Evolutionary conservation across 2,797 vertebrate genomes (phyloP).

Genomic region (Balearica regulorum): DNA sequence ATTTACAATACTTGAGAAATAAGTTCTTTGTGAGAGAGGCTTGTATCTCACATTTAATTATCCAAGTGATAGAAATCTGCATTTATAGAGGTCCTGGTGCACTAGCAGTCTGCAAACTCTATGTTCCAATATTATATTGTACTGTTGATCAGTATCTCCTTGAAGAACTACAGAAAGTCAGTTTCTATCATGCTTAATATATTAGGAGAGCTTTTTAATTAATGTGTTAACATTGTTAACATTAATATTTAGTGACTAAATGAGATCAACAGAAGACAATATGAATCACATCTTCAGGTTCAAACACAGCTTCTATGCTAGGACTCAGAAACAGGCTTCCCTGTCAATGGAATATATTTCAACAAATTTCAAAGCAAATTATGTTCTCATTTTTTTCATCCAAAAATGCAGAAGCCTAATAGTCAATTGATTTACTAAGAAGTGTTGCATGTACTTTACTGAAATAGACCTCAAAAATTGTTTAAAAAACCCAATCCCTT

Average conservation of each 20-base stretch:
- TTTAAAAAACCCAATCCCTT: not conserved
- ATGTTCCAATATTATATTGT: not conserved
- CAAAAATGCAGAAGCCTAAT: not conserved
- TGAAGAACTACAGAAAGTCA: not conserved
- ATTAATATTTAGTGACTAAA: not conserved
- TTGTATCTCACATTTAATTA: not conserved
- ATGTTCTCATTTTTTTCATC: not conserved
- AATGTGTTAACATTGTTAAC: not conserved
- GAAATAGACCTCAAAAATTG: not conserved
- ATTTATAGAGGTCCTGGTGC: not conserved
- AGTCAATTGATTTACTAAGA: not conserved
- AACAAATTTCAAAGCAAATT: not conserved
- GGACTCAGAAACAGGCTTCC: not conserved
- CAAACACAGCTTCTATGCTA: not conserved
- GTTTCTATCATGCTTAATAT: not conserved
- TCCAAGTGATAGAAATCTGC: not conserved
- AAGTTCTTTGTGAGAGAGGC: not conserved
- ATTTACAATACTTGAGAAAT: not conserved
- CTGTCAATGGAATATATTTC: not conserved
- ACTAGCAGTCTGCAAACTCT: not conserved
- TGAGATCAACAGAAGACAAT: not conserved
- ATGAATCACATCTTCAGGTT: not conserved
- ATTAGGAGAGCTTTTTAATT: conserved; percentile 12
- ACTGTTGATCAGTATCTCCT: not conserved
- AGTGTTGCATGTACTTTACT: not conserved